Conservation (phyloP, 2,888 invertebrate species). For the Campoplex nolae region DNA sequence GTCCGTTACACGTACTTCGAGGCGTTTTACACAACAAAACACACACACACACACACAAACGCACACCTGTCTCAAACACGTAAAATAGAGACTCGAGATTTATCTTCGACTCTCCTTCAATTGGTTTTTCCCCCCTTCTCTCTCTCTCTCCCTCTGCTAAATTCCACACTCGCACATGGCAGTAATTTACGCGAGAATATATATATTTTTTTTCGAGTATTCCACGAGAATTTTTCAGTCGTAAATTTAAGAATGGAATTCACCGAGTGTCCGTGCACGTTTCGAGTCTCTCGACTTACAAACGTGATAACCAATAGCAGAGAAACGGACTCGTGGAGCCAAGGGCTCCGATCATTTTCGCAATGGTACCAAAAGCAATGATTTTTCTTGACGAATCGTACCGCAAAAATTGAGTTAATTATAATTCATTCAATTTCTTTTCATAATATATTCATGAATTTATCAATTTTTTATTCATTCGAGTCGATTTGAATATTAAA, state of each 20-base stretch:
- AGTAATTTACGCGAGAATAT: slow-evolving; percentile 57
- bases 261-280: slow-evolving; percentile 20
- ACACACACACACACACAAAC: slow-evolving; percentile 8
- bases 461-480: not conserved
- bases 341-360: not conserved
- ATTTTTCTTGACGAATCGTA: not conserved
- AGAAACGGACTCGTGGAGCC: slow-evolving; percentile 1
- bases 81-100: slow-evolving; percentile 76
- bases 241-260: slow-evolving; percentile 71
- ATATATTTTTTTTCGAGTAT: slow-evolving; percentile 44
- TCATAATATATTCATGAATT: too few relatives aligned
- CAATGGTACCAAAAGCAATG: not conserved
- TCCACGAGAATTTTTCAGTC: slow-evolving; percentile 65
- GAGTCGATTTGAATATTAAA: too few relatives aligned
- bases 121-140: slow-evolving; percentile 70
- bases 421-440: too few relatives aligned
- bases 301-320: not conserved
- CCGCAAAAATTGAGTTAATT: not conserved
- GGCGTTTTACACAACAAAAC: slow-evolving; percentile 15
- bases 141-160: slow-evolving; percentile 34
- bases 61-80: slow-evolving; percentile 70
- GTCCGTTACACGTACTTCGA: slow-evolving; percentile 41
- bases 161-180: slow-evolving; percentile 61
- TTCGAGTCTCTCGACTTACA: slow-evolving; percentile 11
- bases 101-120: slow-evolving; percentile 76